Percentiles rank a stretch among this genome's conserved stretches.
phyloP scores from a whole-genome alignment of 2,797 vertebrate genomes.

The Helarctos malayanus region DNA sequence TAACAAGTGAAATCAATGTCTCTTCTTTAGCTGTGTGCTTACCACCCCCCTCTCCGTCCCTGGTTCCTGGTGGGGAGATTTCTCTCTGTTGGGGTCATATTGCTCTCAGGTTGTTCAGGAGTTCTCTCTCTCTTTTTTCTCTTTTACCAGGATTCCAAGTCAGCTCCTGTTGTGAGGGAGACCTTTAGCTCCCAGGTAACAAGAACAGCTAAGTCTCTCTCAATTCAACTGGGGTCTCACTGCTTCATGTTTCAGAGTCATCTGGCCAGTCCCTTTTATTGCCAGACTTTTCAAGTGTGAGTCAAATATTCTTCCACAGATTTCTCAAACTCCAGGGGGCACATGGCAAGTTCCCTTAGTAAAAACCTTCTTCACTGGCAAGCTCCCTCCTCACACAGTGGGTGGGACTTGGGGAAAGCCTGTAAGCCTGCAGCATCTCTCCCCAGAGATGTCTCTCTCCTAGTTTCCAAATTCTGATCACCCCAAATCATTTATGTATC shows the following conservation, averaged over 20 bases:
- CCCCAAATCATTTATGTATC: neutral
- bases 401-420: neutral
- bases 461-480: neutral
- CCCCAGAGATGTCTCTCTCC: neutral
- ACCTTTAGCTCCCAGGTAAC: neutral
- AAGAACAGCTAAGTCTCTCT: neutral
- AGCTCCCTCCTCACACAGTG: neutral
- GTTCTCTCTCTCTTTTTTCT: neutral
- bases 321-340: neutral
- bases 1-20: neutral
- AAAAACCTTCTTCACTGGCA: neutral
- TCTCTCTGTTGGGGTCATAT: neutral
- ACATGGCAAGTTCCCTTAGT: neutral
- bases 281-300: neutral
- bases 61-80: neutral
- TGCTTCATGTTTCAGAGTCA: neutral
- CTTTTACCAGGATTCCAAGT: neutral
- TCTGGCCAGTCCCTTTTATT: neutral
- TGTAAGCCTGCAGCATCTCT: neutral
- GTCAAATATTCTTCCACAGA: neutral
- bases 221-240: neutral
- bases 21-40: neutral
- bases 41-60: fast-evolving
- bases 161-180: neutral
- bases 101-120: neutral